Base-by-base conservation (phyloP, 1,140 invertebrate genomes). In the Saccostrea glomerata region DNA sequence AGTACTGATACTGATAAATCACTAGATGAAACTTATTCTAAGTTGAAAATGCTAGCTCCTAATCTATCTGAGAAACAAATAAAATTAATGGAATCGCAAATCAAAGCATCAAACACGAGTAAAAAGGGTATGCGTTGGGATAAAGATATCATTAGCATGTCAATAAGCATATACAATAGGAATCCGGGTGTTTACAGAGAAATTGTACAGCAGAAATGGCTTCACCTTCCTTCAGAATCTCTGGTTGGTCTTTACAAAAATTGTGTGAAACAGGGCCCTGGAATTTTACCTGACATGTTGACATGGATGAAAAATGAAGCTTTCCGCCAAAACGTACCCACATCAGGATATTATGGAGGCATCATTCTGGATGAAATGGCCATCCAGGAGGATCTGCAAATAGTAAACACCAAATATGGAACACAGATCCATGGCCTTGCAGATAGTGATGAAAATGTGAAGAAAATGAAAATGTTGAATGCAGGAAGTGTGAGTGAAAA, bases 341-440 rank as follows among this genome's bases (percentile, higher is more conserved):
- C 9, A 1, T 63, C 73, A 58, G 86, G 86, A 56, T 82, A 87
- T 25, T 87, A 87, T 88, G 82, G 82, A 3, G 87, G 87, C 86
- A 82, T 83, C 11, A 70, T 88, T 25, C 83, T 84, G 4, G 87
- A 88, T 77, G 87, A 88, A n/a, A 88, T 88, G 87, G 1, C 83
- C 2, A 88, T 88, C 6, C 87, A 84, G 30, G 77, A 82, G 56
- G 87, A 85, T 56, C 12, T 84, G 11, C 87, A 88, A 73, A 84
- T 88, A 13, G 63, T 87, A 36, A 58, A 58, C 15, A 58, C 11
- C 15, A 58, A 58, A 58, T 58, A 11, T 58, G 56, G 56, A 13
- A 13, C 11, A 58, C 56, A 58, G 15, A 58, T 58, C 15, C 56
- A 58, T 58, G 56, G 56, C 11, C 15, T 58, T 13, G 56, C 56